Evolutionary conservation across 2,113 vertebrate species (phyloP).

Genomic region (Leucosticte australis): DNA sequence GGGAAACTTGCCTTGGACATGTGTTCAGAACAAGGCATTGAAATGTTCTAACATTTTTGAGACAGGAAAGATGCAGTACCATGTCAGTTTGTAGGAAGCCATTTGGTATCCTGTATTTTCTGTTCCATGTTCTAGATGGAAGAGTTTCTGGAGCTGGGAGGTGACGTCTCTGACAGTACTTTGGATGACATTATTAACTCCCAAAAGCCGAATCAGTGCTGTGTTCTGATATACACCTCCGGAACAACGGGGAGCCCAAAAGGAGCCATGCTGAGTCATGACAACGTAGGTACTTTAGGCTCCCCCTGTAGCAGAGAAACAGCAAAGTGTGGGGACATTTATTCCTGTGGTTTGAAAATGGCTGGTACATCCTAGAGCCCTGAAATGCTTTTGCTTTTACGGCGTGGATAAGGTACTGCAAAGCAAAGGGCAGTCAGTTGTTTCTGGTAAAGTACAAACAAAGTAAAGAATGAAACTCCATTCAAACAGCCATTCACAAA

Average conservation of each 20-base stretch:
- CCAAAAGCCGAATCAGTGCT: constrained; percentile 85
- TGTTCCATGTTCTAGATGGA: constrained; percentile 77
- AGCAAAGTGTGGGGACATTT: not conserved
- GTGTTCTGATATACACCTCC: constrained; percentile 85
- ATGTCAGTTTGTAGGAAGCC: not conserved
- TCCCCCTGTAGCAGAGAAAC: not conserved
- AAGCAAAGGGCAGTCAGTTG: not conserved
- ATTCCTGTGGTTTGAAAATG: not conserved
- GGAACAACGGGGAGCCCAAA: constrained; percentile 88
- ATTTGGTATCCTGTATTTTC: not conserved
- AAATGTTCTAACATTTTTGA: not conserved
- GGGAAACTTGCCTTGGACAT: not conserved
- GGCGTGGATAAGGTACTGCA: not conserved
- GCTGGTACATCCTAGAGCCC: not conserved
- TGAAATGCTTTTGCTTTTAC: not conserved
- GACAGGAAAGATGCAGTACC: not conserved
- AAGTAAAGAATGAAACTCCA: not conserved
- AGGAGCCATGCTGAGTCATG: constrained; percentile 91
- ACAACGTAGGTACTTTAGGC: constrained; percentile 77
- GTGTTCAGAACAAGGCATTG: not conserved
- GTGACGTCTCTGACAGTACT: constrained; percentile 71
- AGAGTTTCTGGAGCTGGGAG: constrained; percentile 81
- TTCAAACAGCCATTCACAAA: not conserved
- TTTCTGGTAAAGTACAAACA: not conserved
- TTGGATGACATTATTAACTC: constrained; percentile 77